Evolutionary conservation across 2,888 invertebrate species (phyloP), one percentile per base, ranked within the genome.

Genomic region (Pteria penguin): DNA sequence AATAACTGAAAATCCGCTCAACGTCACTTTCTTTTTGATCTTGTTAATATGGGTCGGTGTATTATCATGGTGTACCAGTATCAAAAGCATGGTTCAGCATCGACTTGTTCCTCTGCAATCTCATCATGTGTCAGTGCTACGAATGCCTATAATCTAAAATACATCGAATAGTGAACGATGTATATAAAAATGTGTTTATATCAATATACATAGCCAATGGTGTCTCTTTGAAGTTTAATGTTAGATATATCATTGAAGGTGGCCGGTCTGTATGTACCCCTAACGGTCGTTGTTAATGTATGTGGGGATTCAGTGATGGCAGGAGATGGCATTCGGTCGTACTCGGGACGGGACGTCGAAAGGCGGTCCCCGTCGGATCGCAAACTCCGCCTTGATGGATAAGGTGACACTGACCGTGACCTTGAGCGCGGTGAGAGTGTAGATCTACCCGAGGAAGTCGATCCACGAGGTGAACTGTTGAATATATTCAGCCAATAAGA

Each of bases 261-360:
- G 11, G 76, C 66, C 4, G 72, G 68, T 54, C 52, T 60, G 27
- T 27, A 71, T 4, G n/a, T 27, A 45, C 24, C 29, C 4, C 55
- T 33, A 0, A 31, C 29, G n/a, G 26, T 33, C 11, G 27, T 32
- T 2, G 26, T 31, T 8, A 33, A 22, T 5, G 61, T 24, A 26
- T 62, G 36, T 32, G 72, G 68, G 24, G 36, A 52, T 8, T 67
- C 62, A 2, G 61, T 62, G 11, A 29, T n/a, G 65, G 71, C 71
- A n/a, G 76, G 76, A 11, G 45, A 55, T 4, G 76, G 76, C 72
- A 68, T 68, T 27, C 63, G 68, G 32, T 76, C 72, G 22, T 76
- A 76, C 33, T 61, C 61, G 62, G 74, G 26, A 18, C 14, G 11
- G 18, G 52, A 22, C 1, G 57, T 4, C 8, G 68, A n/a, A 26